These are phyloP conservation scores for Danaus melanippus DNA, from an alignment of 1,140 invertebrate species.

Conservation along the genomic window DNA sequence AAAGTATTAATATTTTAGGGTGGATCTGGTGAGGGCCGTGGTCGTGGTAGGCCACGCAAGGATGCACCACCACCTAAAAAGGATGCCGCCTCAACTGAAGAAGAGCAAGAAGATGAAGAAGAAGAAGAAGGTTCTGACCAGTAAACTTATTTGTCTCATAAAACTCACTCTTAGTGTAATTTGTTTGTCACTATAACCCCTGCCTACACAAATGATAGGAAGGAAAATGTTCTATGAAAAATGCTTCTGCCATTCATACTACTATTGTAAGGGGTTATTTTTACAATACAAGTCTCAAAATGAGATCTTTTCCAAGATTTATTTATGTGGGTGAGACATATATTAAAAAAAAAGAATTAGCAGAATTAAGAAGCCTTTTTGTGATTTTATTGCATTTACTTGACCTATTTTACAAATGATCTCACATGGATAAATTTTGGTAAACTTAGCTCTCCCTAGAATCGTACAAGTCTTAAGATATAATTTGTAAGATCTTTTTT, in stretches of 20 bases:
- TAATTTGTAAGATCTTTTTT: conserved; percentile 66
- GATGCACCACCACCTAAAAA: conserved; percentile 66
- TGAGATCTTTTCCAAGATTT: conserved; percentile 56
- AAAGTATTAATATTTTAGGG: conserved; percentile 27
- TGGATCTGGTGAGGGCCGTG: conserved; percentile 56
- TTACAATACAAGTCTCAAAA: conserved; percentile 56
- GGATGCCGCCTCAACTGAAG: conserved; percentile 64
- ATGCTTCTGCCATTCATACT: conserved; percentile 8
- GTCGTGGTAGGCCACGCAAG: conserved; percentile 64
- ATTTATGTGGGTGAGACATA: conserved; percentile 49
- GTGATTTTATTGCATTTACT: conserved; percentile 49
- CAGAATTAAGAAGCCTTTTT: conserved; percentile 36
- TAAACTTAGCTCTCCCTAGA: conserved; percentile 57
- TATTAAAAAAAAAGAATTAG: conserved; percentile 35
- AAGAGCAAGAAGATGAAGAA: conserved; percentile 68
- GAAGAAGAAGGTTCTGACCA: conserved; percentile 70
- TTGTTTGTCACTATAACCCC: conserved; percentile 63
- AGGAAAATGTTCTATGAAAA: conserved; percentile 13
- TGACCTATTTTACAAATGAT: conserved; percentile 35
- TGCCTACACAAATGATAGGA: conserved; percentile 24
- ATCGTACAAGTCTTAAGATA: conserved; percentile 65
- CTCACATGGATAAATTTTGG: conserved; percentile 59
- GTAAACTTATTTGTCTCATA: conserved; percentile 49
- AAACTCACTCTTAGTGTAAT: conserved; percentile 64
- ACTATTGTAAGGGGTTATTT: conserved; percentile 49